phyloP scores from a whole-genome alignment of 2,888 invertebrate genomes.

The Diarsia mendica region DNA sequence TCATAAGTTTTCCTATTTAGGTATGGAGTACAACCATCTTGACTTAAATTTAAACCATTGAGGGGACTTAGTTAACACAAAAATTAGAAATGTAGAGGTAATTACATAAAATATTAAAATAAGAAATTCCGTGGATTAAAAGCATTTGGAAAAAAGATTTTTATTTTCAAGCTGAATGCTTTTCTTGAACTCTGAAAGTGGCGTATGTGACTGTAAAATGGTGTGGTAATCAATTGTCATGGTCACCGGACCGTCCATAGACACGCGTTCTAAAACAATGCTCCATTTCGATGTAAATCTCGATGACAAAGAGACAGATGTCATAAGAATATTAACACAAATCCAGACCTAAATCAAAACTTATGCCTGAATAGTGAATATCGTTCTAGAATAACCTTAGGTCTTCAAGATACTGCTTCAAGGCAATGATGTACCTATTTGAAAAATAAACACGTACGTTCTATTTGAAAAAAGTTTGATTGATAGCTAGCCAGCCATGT shows the following conservation, averaged over 20 bases:
- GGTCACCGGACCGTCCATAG: neutral
- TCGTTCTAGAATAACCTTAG: neutral
- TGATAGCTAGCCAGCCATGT: slow-evolving; percentile 13
- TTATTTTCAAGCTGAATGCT: too few relatives aligned
- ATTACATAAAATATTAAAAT: too few relatives aligned
- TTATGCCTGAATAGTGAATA: neutral
- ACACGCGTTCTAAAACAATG: neutral
- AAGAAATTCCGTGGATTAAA: too few relatives aligned
- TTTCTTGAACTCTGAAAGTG: too few relatives aligned
- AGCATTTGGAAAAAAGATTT: too few relatives aligned
- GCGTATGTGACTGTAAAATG: too few relatives aligned
- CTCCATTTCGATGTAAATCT: slow-evolving; percentile 12
- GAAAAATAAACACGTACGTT: slow-evolving; percentile 18
- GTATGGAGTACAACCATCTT: neutral
- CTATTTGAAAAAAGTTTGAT: slow-evolving; percentile 25
- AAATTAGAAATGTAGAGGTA: neutral
- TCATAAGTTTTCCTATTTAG: neutral
- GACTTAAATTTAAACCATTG: neutral
- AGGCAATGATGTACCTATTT: neutral
- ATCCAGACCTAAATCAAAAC: slow-evolving; percentile 1
- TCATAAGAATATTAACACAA: slow-evolving; percentile 5
- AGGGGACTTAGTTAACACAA: neutral
- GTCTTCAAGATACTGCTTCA: neutral
- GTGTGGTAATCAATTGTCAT: too few relatives aligned
- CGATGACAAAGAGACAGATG: slow-evolving; percentile 13